phyloP scores from a whole-genome alignment of 1,140 invertebrate genomes.

The Ditylenchus dipsaci region DNA sequence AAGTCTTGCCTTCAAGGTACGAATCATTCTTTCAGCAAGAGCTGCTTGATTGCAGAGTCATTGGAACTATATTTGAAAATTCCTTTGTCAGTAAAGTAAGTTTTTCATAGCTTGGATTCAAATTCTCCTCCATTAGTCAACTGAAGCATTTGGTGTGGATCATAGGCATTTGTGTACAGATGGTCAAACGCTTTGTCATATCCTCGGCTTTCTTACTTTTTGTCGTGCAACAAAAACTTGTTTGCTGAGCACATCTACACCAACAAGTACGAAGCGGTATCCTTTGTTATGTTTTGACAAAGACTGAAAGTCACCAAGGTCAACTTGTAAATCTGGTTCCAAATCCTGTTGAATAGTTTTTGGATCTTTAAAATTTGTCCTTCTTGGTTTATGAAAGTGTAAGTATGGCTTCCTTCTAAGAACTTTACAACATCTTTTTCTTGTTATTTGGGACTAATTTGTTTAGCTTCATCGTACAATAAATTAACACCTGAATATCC shows the following conservation, averaged over 20 bases:
- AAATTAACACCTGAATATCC: conserved; percentile 10
- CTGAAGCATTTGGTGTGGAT: conserved; percentile 12
- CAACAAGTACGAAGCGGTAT: conserved; percentile 17
- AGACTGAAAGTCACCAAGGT: conserved; percentile 25
- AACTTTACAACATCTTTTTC: conserved; percentile 7
- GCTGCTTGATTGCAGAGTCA: conserved; percentile 7
- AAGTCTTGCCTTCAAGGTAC: conserved; percentile 31
- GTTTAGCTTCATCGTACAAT: conserved; percentile 8
- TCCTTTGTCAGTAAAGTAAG: conserved; percentile 18
- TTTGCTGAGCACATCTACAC: conserved; percentile 26
- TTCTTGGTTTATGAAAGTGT: conserved; percentile 22
- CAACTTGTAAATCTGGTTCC: conserved; percentile 27
- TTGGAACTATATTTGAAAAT: background rate
- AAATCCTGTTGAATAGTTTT: conserved; percentile 24
- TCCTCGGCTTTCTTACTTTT: conserved; percentile 8
- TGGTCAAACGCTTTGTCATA: conserved; percentile 18
- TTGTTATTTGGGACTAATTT: background rate
- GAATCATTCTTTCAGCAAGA: conserved; percentile 33
- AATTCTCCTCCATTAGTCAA: conserved; percentile 33
- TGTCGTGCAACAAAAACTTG: conserved; percentile 13
- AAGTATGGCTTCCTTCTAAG: conserved; percentile 15
- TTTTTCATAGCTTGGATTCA: background rate
- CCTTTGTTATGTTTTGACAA: conserved; percentile 9
- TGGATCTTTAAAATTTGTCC: conserved; percentile 1
- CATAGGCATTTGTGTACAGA: conserved; percentile 11